Percentiles rank a stretch among this genome's conserved stretches.
Evolutionary conservation across 1,140 invertebrate species (phyloP).

Genomic region (Panulirus ornatus): DNA sequence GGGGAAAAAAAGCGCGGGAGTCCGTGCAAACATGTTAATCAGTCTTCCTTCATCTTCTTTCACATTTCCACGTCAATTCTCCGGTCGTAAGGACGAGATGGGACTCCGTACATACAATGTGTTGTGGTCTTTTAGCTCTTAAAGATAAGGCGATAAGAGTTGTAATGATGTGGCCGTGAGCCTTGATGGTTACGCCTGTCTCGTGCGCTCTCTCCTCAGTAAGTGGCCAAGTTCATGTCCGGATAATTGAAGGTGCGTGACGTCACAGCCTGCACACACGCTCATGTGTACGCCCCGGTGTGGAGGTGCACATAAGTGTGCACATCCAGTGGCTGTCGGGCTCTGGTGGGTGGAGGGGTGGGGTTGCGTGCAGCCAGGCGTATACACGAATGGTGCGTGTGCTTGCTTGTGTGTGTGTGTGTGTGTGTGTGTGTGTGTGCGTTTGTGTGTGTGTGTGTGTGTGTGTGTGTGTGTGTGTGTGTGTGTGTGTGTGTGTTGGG

Average conservation of each 20-base stretch:
- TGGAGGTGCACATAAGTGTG: no score
- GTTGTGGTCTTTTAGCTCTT: background rate
- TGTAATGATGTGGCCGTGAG: background rate
- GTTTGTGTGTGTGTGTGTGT: no score
- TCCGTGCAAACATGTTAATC: background rate
- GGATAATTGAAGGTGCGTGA: background rate
- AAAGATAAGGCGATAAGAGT: background rate
- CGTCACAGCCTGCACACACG: background rate
- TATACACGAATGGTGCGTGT: no score
- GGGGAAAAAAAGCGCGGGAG: no score
- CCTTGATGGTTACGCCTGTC: background rate
- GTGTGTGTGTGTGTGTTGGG: no score
- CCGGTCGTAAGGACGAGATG: background rate
- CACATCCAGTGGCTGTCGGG: no score
- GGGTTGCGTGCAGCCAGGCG: no score
- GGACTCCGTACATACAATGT: background rate
- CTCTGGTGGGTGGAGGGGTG: no score
- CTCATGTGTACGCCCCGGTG: no score
- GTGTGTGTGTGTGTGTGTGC: no score
- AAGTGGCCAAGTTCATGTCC: conserved; percentile 1
- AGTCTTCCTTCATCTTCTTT: background rate
- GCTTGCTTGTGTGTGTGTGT: no score
- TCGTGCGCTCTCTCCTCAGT: background rate
- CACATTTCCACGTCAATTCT: background rate
- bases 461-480: no score